These are phyloP conservation scores for Paratrypauchen microcephalus DNA, from an alignment of 2,797 vertebrate genomes.

Conservation along the genomic window DNA sequence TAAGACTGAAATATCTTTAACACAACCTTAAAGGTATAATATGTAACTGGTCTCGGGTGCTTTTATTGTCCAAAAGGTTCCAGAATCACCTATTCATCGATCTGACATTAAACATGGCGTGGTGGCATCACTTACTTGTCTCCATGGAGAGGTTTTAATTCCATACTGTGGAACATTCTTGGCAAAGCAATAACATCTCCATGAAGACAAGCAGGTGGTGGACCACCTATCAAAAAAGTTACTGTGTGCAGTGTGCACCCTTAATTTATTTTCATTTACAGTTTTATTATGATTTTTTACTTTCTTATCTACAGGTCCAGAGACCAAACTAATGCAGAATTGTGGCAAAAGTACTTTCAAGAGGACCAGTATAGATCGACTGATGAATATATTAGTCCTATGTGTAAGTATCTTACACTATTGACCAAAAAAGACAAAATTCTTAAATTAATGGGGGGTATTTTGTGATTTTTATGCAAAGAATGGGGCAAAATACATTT, in stretches of 20 bases:
- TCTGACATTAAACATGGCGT: too few relatives aligned
- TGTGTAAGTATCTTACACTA: slow-evolving; percentile 79
- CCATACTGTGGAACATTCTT: background rate
- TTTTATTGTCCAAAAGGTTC: too few relatives aligned
- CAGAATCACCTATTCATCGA: too few relatives aligned
- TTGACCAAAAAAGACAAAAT: background rate
- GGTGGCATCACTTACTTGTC: background rate
- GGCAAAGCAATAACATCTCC: background rate
- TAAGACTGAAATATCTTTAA: background rate
- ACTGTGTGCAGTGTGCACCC: background rate
- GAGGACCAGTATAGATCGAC: slow-evolving; percentile 89
- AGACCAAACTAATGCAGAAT: slow-evolving; percentile 98
- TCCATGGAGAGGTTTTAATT: background rate
- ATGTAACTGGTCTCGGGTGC: too few relatives aligned
- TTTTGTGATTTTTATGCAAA: background rate
- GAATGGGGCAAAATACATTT: background rate
- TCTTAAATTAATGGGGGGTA: background rate
- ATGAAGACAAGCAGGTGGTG: background rate
- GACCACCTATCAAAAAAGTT: background rate
- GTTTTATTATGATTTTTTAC: slow-evolving; percentile 9
- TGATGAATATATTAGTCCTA: slow-evolving; percentile 92
- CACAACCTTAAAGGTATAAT: background rate
- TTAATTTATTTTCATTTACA: background rate
- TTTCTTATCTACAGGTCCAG: slow-evolving; percentile 81
- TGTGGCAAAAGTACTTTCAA: slow-evolving; percentile 90